Base-by-base conservation (phyloP, 2,888 invertebrate species). In the Syrista parreyssii region DNA sequence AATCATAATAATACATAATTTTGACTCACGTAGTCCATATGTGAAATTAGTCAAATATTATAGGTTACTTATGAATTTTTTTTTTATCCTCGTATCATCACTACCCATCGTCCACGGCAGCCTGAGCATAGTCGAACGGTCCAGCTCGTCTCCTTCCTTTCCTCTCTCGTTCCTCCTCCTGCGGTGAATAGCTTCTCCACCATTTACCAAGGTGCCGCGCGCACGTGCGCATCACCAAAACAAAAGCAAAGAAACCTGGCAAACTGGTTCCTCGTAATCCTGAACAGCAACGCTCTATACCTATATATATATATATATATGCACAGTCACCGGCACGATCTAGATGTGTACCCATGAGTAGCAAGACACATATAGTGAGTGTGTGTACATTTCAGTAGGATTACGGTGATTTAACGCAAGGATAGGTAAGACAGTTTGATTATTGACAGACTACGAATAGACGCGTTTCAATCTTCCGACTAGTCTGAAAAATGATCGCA, bases 191-290 rank as follows among this genome's bases (percentile, higher is more conserved):
- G 71, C 74, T 33, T 2, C 79, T 76, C 82, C 81, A 82, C 82
- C 82, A 83, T 85, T 86, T 84, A 76, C 82, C 80, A 81, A 88
- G 88, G 88, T 82, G 84, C 82, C 82, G 81, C 88, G 89, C 89
- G 88, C 89, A 89, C 88, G 89, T 88, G 89, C 84, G 77, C 35
- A 6, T 6, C 68, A 32, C 68, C 76, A 73, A 34, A 75, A 68
- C 76, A 68, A 68, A 76, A 76, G 76, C 34, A 73, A 73, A 6
- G 71, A 30, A 34, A 73, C 31, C 12, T 30, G 74, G 33, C 6
- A 73, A 73, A 73, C 74, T 73, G 71, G 71, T 71, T 71, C 31
- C 33, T 71, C 31, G 71, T 71, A 71, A 71, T 71, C 4, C 30
- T 55, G 1, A 9, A 40, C 6, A 71, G 71, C 71, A 31, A 15